Percentiles rank a stretch among this genome's conserved stretches.
phyloP scores from a whole-genome alignment of 2,797 vertebrate genomes.

The Chloroceryle inda region DNA sequence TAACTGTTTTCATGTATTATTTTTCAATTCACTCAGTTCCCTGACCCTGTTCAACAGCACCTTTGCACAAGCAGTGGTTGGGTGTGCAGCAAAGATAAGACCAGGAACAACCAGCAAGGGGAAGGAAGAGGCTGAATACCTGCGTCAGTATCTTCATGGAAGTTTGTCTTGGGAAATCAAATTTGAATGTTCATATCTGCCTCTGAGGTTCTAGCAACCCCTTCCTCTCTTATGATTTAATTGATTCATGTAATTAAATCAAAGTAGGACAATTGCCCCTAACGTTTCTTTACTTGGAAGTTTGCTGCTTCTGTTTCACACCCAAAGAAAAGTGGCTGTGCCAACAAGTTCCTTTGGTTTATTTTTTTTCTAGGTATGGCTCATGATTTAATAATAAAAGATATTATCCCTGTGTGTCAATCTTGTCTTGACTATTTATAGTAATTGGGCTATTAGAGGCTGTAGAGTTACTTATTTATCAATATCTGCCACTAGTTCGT shows the following conservation, averaged over 20 bases:
- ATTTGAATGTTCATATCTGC: conserved; percentile 14
- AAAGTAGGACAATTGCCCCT: neutral
- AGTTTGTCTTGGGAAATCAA: conserved; percentile 50
- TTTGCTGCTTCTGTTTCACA: neutral
- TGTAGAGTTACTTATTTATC: conserved; percentile 35
- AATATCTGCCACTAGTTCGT: conserved; percentile 38
- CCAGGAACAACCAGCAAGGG: neutral
- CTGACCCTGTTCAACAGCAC: neutral
- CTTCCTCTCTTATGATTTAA: conserved; percentile 15
- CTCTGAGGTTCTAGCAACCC: conserved; percentile 27
- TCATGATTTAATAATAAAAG: conserved; percentile 18
- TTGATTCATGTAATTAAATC: conserved; percentile 13
- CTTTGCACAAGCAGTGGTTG: neutral
- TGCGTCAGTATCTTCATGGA: neutral
- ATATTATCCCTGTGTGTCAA: neutral
- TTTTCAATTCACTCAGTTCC: neutral
- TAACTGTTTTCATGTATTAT: neutral
- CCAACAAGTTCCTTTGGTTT: neutral
- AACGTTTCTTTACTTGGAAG: neutral
- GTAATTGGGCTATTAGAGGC: neutral
- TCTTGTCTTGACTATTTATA: conserved; percentile 33
- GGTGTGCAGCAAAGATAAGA: neutral
- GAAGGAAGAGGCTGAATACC: neutral
- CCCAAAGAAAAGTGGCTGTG: neutral
- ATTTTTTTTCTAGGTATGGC: neutral